Percentiles rank a stretch among this genome's conserved stretches.
These are phyloP conservation scores for Drosophila virilis DNA, from an alignment of 1,140 invertebrate genomes.

Conservation along the genomic window DNA sequence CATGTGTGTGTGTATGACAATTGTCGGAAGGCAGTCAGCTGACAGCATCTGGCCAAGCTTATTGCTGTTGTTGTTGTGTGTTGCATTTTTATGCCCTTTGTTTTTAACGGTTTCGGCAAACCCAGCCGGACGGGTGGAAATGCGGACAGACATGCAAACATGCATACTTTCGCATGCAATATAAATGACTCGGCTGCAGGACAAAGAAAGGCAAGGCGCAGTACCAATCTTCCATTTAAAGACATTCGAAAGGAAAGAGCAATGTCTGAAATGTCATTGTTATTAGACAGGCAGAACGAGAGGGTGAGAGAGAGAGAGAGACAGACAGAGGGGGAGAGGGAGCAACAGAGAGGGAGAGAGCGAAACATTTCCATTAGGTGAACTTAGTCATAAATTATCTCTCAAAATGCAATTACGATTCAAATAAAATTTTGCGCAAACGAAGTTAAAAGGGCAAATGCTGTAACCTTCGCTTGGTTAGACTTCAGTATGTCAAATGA, in stretches of 20 bases:
- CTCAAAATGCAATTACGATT: constrained; percentile 5
- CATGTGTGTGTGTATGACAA: constrained; percentile 31
- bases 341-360: too few species aligned
- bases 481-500: too few species aligned
- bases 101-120: constrained; percentile 64
- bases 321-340: not conserved
- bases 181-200: constrained; percentile 10
- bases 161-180: constrained; percentile 9
- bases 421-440: constrained; percentile 7
- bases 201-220: not conserved
- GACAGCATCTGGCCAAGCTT: constrained; percentile 45
- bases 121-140: constrained; percentile 14
- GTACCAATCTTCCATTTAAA: constrained; percentile 2
- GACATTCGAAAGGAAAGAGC: constrained; percentile 10
- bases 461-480: not conserved
- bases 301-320: too few species aligned
- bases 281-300: not conserved
- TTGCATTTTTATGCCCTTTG: constrained; percentile 59
- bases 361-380: constrained; percentile 10
- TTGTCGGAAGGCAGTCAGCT: constrained; percentile 52
- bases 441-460: not conserved
- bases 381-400: constrained; percentile 4
- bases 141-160: constrained; percentile 13
- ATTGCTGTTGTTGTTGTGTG: constrained; percentile 23
- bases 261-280: constrained; percentile 31